A percentile compares a stretch with the other conserved stretches of the same genome.
These are phyloP conservation scores for Unio delphinus DNA, from an alignment of 2,888 invertebrate genomes.

Conservation along the genomic window DNA sequence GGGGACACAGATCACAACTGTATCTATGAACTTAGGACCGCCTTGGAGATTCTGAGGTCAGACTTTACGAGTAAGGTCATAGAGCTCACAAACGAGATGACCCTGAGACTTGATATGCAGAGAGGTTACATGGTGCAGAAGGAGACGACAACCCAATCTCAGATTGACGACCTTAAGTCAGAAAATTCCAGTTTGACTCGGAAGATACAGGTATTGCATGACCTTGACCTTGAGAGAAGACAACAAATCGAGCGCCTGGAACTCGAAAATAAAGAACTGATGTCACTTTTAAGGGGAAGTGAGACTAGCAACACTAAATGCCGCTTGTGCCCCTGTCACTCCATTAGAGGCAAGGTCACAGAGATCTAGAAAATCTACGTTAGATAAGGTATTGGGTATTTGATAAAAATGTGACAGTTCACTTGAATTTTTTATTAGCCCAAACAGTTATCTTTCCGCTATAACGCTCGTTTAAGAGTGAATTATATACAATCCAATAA, in stretches of 20 bases:
- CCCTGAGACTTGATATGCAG: conserved; percentile 60
- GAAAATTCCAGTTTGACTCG: conserved; percentile 43
- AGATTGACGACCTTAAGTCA: conserved; percentile 51
- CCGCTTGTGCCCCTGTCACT: too few relatives aligned
- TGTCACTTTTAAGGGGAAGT: conserved; percentile 36
- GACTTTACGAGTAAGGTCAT: conserved; percentile 58
- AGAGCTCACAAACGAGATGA: conserved; percentile 58
- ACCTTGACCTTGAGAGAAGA: conserved; percentile 45
- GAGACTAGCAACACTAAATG: too few relatives aligned
- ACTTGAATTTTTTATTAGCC: too few relatives aligned
- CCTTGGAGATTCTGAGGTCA: conserved; percentile 53
- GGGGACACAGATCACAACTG: conserved; percentile 57
- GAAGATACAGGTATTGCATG: conserved; percentile 50
- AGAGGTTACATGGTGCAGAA: conserved; percentile 62
- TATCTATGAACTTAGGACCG: conserved; percentile 54
- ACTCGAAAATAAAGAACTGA: conserved; percentile 48
- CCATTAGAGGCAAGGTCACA: too few relatives aligned
- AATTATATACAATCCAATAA: too few relatives aligned
- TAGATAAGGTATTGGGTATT: too few relatives aligned
- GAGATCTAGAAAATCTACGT: too few relatives aligned
- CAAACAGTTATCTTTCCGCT: too few relatives aligned
- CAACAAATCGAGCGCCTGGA: conserved; percentile 53
- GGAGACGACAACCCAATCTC: conserved; percentile 50
- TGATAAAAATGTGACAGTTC: too few relatives aligned
- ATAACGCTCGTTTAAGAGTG: too few relatives aligned